Evolutionary conservation across 2,113 vertebrate species (phyloP), one percentile per base, ranked within the genome.

Genomic region (Aldabrachelys gigantea): DNA sequence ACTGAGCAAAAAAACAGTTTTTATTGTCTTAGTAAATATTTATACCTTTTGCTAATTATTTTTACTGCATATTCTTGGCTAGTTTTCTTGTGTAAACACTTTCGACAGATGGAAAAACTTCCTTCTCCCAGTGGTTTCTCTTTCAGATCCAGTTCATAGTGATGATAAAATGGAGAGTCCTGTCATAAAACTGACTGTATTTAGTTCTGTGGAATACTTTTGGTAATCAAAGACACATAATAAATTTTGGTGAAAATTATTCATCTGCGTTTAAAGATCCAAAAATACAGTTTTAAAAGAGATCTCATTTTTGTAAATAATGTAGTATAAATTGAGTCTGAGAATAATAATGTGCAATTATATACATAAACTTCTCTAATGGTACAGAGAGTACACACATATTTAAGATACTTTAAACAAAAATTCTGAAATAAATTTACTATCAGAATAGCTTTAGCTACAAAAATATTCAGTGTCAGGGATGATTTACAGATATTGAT

Each of bases 101-200:
- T 99, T 94, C 99, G 99, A 98, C 99, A 99, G 97, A 99, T 99
- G 87, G 99, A 99, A 98, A 99, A 99, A 97, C 99, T 99, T 65
- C 99, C 99, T 97, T 99, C 99, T 85, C 99, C 99, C 94, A 99
- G 87, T 49, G 98, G 98, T 47, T 98, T 98, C 97, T 99, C 99
- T 97, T 99, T 99, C 96, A 99, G 98, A 98, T 99, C 99, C 95
- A 99, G 98, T 97, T 99, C 99, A 94, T 99, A 99, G 97, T 98
- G 99, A 90, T 99, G 98, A 90, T 99, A 99, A 98, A 99, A 99
- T n/a, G 99, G 98, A 4, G 99, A 99, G 98, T 99, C 99, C 99
- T 99, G 98, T 79, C 59, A 95, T 95, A 90, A 98, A 97, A 97
- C 62, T 97, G 92, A 94, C 81, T 97, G 85, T 95, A 92, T 95